Conservation (phyloP, 2,888 invertebrate species). For the Cephalotes varians region DNA sequence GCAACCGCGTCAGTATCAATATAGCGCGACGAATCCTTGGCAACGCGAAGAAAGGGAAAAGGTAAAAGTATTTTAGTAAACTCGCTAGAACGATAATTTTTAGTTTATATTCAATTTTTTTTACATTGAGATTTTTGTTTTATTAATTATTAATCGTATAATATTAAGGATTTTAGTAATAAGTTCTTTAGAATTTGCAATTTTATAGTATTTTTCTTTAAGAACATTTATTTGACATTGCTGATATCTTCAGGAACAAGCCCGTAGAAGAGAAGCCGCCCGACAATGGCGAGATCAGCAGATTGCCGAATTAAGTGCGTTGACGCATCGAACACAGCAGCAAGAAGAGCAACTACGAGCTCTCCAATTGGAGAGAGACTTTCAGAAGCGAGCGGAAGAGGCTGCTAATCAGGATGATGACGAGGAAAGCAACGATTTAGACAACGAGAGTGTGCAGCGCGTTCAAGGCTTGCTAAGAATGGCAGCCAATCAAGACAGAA, state of each 20-base stretch:
- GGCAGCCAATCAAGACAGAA: conserved; percentile 83
- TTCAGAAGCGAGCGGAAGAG: conserved; percentile 96
- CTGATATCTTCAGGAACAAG: conserved; percentile 87
- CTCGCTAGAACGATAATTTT: background rate
- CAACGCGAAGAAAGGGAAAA: conserved; percentile 97
- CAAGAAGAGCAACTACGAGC: conserved; percentile 96
- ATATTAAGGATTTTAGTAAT: background rate
- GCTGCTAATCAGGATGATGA: conserved; percentile 90
- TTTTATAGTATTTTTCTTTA: background rate
- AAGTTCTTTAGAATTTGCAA: background rate
- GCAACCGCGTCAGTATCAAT: conserved; percentile 85
- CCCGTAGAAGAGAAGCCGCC: conserved; percentile 91
- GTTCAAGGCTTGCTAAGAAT: conserved; percentile 87
- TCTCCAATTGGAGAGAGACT: conserved; percentile 97
- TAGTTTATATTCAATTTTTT: background rate
- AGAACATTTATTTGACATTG: background rate
- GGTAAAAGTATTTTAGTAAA: conserved; percentile 78
- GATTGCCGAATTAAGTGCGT: conserved; percentile 91
- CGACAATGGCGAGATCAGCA: conserved; percentile 94
- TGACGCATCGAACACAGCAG: conserved; percentile 90
- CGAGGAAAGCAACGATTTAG: conserved; percentile 85
- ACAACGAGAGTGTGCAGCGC: conserved; percentile 85
- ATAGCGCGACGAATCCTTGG: conserved; percentile 92
- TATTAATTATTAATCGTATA: background rate
- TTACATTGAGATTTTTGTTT: background rate